A percentile compares a stretch with the other conserved stretches of the same genome.
Evolutionary conservation across 2,113 vertebrate genomes (phyloP).

Genomic region (Mandrillus leucophaeus): DNA sequence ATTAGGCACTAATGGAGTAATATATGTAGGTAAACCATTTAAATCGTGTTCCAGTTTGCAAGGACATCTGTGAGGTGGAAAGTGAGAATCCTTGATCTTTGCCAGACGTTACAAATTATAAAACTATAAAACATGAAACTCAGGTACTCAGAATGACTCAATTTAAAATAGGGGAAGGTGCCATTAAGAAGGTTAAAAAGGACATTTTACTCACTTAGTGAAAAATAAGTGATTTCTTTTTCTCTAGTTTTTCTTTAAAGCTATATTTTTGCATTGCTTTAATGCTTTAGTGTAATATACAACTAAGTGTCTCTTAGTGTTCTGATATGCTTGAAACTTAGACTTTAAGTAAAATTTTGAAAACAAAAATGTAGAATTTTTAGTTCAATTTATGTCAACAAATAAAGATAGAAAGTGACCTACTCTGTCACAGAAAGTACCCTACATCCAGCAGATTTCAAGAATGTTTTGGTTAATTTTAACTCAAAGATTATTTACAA

Average conservation of each 20-base stretch:
- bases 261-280: not conserved
- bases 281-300: not conserved
- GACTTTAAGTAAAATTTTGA: not conserved
- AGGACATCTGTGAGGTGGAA: constrained; percentile 79
- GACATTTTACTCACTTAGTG: constrained; percentile 63
- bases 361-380: not conserved
- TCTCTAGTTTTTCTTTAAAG: not conserved
- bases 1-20: constrained; percentile 78
- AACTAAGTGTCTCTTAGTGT: not conserved
- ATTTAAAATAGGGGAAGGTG: constrained; percentile 58
- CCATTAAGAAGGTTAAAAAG: constrained; percentile 72
- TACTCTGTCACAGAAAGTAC: not conserved
- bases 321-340: not conserved
- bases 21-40: constrained; percentile 78
- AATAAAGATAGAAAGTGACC: not conserved
- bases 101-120: constrained; percentile 77
- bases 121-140: constrained; percentile 73
- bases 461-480: not conserved
- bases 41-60: constrained; percentile 71
- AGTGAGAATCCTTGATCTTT: constrained; percentile 74
- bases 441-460: not conserved
- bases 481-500: not conserved
- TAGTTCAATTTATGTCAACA: not conserved
- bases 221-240: constrained; percentile 39
- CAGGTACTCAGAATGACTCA: constrained; percentile 68